Percentiles rank a stretch among this genome's conserved stretches.
These are phyloP conservation scores for Tetraodon nigroviridis DNA, from an alignment of 2,113 vertebrate genomes.

Conservation along the genomic window DNA sequence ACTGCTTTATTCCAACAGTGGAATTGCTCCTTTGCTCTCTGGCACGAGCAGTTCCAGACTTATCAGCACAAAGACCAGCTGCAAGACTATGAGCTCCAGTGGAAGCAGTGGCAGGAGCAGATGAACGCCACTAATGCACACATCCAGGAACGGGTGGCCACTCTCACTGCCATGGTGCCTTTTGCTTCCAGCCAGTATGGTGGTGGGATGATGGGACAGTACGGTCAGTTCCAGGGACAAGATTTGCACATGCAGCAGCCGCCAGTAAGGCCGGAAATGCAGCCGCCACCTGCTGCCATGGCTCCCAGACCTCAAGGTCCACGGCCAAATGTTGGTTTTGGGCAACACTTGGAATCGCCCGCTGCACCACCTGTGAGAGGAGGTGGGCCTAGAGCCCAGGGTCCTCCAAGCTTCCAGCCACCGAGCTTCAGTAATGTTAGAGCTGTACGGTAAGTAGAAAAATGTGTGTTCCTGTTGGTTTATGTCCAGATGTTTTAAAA, in stretches of 20 bases:
- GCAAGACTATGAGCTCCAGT: conserved; percentile 91
- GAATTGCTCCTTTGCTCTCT: conserved; percentile 86
- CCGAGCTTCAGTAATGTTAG: conserved; percentile 77
- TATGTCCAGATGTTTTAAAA: neutral
- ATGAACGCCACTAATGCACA: conserved; percentile 90
- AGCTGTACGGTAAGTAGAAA: conserved; percentile 78
- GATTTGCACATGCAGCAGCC: conserved; percentile 53
- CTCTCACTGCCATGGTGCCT: conserved; percentile 84
- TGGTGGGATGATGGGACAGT: conserved; percentile 78
- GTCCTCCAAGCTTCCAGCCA: conserved; percentile 74
- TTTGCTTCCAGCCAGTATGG: conserved; percentile 72
- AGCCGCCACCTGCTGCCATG: conserved; percentile 32
- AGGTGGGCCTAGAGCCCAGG: conserved; percentile 62
- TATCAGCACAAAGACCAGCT: conserved; percentile 98
- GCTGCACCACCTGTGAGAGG: conserved; percentile 52
- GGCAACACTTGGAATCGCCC: conserved; percentile 35
- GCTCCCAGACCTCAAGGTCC: conserved; percentile 42
- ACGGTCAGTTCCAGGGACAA: conserved; percentile 73
- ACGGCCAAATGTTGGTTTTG: conserved; percentile 34
- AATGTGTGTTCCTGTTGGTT: neutral
- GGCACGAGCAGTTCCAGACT: conserved; percentile 90
- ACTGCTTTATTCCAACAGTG: conserved; percentile 88
- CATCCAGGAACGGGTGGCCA: conserved; percentile 84
- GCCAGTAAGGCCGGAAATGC: conserved; percentile 61
- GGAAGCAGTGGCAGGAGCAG: conserved; percentile 97